These are phyloP conservation scores for Pluvialis apricaria DNA, from an alignment of 2,113 vertebrate genomes.

Conservation along the genomic window DNA sequence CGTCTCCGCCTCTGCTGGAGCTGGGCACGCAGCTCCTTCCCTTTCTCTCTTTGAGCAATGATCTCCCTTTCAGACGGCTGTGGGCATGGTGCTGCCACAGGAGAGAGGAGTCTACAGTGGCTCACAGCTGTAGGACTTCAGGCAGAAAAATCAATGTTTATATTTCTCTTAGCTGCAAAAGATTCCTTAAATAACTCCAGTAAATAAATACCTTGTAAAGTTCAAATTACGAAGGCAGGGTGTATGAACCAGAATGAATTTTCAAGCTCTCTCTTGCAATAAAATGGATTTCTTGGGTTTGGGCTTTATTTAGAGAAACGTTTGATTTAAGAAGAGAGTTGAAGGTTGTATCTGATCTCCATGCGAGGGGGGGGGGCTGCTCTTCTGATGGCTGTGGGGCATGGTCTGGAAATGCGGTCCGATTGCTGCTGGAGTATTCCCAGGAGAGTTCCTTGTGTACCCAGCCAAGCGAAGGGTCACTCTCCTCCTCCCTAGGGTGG, in stretches of 20 bases:
- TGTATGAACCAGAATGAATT: background rate
- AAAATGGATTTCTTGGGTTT: conserved; percentile 17
- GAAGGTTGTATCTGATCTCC: background rate
- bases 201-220: conserved; percentile 19
- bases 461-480: background rate
- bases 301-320: background rate
- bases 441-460: background rate
- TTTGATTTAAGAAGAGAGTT: background rate
- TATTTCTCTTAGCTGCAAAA: conserved; percentile 10
- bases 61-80: background rate
- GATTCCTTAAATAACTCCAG: background rate
- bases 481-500: background rate
- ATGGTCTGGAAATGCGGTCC: background rate
- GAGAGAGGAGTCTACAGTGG: background rate
- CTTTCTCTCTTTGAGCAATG: background rate
- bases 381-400: background rate
- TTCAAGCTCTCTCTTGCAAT: background rate
- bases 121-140: background rate
- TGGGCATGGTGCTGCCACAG: background rate
- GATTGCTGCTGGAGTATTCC: background rate
- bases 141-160: conserved; percentile 51
- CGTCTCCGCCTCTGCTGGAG: background rate
- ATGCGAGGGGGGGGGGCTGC: background rate
- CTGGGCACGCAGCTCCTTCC: background rate
- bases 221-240: background rate